These are phyloP conservation scores for Brachyopa scutellaris DNA, from an alignment of 2,888 invertebrate species.

Conservation along the genomic window DNA sequence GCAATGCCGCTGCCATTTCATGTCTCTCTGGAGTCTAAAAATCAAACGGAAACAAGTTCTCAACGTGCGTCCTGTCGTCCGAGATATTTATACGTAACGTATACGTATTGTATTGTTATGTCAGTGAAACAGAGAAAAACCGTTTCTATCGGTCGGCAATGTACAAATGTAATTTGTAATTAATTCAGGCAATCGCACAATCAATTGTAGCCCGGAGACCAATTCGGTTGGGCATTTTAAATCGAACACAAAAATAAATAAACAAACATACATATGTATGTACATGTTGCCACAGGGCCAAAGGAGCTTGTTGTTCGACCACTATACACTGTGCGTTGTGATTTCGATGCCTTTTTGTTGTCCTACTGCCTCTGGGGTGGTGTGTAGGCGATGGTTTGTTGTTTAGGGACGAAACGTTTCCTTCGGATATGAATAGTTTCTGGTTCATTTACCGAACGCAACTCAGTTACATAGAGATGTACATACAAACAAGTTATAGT, in stretches of 20 bases:
- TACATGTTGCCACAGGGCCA: conserved; percentile 3
- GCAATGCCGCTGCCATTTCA: background rate
- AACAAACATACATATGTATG: conserved; percentile 25
- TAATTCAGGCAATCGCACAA: conserved; percentile 42
- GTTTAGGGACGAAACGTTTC: conserved; percentile 2
- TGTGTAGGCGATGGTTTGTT: background rate
- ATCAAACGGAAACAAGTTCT: too few species aligned
- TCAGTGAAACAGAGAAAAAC: background rate
- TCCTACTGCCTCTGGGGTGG: background rate
- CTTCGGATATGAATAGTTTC: conserved; percentile 40
- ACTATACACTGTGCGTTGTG: background rate
- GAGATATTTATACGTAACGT: too few species aligned
- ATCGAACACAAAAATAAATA: conserved; percentile 29
- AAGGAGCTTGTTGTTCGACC: background rate
- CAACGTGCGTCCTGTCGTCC: too few species aligned
- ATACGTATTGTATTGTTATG: too few species aligned
- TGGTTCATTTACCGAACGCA: conserved; percentile 31
- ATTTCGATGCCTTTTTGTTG: background rate
- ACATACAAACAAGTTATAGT: background rate
- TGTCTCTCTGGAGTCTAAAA: too few species aligned
- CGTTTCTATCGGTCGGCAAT: background rate
- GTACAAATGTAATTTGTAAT: conserved; percentile 31
- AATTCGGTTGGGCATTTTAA: conserved; percentile 39
- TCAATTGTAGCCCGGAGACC: conserved; percentile 35
- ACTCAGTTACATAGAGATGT: background rate